Evolutionary conservation across 1,140 invertebrate species (phyloP).

Genomic region (Ceratina japonica): DNA sequence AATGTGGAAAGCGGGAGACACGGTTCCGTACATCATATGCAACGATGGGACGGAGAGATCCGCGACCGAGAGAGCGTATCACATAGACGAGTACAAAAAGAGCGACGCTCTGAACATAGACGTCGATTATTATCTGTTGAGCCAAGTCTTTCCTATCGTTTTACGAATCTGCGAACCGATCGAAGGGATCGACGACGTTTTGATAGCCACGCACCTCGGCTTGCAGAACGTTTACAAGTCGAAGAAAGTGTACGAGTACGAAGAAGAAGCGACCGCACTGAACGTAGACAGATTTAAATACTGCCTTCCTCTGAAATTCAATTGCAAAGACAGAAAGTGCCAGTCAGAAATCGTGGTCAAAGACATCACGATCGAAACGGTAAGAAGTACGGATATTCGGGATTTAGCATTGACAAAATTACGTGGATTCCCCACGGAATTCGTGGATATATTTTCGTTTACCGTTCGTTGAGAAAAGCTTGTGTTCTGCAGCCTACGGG

Average conservation of each 20-base stretch:
- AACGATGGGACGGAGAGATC: constrained; percentile 89
- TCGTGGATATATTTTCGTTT: not conserved
- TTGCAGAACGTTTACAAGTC: constrained; percentile 78
- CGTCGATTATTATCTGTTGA: constrained; percentile 89
- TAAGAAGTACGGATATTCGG: constrained; percentile 47
- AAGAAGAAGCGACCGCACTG: constrained; percentile 80
- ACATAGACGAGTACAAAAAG: constrained; percentile 92
- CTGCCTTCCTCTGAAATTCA: constrained; percentile 86
- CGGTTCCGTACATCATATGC: constrained; percentile 97
- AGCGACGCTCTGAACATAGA: constrained; percentile 87
- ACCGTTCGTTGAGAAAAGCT: not conserved
- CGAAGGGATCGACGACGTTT: constrained; percentile 93
- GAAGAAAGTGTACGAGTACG: constrained; percentile 75
- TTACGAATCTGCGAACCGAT: constrained; percentile 97
- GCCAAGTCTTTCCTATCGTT: constrained; percentile 97
- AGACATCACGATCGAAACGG: constrained; percentile 59
- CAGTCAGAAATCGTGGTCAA: constrained; percentile 80
- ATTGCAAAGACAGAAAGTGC: constrained; percentile 82
- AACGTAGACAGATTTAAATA: constrained; percentile 88
- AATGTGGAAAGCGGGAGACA: constrained; percentile 95
- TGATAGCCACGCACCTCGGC: constrained; percentile 93
- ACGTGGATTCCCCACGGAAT: no score
- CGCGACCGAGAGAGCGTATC: constrained; percentile 95
- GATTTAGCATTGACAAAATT: no score
- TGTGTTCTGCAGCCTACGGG: constrained; percentile 59